Evolutionary conservation across 2,888 invertebrate genomes (phyloP), one percentile per base, ranked within the genome.

Genomic region (Platyscelio sp.): DNA sequence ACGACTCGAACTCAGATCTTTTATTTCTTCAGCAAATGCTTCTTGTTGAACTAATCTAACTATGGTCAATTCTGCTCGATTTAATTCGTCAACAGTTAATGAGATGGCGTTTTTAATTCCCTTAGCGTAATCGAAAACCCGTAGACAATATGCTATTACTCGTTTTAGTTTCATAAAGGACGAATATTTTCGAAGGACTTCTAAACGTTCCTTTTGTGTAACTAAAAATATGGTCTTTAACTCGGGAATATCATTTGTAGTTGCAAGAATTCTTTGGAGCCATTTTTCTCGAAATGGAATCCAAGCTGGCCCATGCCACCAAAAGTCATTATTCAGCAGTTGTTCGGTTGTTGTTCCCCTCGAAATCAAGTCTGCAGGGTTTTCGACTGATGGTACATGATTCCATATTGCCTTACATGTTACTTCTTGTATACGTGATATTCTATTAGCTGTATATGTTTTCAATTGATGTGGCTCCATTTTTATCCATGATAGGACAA

Each of bases 331-430:
- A 0, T 51, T 43, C 13, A 76, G 15, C 9, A 90, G 27, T 51
- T 80, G 40, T n/a, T 87, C 18, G 7, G 86, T 87, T 11, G 18
- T 20, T 5, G 71, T 54, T 20, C 89, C 88, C 67, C 89, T 75
- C 0, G 89, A 87, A 7, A 86, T 83, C 0, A 87, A 63, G 60
- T 89, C 88, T 1, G 89, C 89, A 4, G 87, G 86, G 54, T 89
- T 90, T 5, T 85, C 70, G 1, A 65, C 74, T 1, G 89, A 77
- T 18, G 78, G 60, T 1, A 90, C 86, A 58, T 89, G 88, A 22
- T 76, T 77, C 88, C 89, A 89, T 56, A 20, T 18, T 20, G 51
- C 51, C 4, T 51, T 3, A 6, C 18, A 4, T 22, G 51, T 51
- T 22, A 22, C 3, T 51, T 51, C 51, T 51, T 51, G 51, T n/a